phyloP scores from a whole-genome alignment of 2,113 vertebrate genomes.

The Nansenia antarctica region DNA sequence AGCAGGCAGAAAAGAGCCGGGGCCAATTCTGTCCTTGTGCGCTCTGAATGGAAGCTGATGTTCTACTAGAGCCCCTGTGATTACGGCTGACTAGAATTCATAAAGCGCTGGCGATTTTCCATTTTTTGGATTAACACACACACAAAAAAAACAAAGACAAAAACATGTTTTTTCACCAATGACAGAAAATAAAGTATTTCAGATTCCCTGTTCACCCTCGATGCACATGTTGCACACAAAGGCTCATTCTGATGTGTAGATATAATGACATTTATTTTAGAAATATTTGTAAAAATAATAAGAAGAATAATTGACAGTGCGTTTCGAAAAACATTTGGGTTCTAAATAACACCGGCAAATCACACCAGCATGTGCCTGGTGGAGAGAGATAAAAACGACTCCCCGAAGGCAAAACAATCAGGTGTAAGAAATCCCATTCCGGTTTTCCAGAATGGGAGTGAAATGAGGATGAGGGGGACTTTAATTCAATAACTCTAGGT shows the following conservation, averaged over 20 bases:
- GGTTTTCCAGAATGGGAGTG: conserved; percentile 23
- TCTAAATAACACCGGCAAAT: neutral
- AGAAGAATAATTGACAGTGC: neutral
- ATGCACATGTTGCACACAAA: neutral
- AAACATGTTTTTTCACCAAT: conserved; percentile 17
- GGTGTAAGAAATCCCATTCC: conserved; percentile 8
- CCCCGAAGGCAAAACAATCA: conserved; percentile 10
- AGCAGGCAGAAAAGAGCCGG: conserved; percentile 31
- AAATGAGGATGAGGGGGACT: conserved; percentile 23
- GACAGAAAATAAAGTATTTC: neutral
- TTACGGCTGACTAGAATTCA: conserved; percentile 36
- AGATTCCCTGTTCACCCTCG: neutral
- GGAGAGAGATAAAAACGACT: neutral
- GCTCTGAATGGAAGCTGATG: conserved; percentile 48
- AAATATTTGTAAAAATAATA: neutral
- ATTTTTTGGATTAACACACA: conserved; percentile 24
- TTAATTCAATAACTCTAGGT: conserved; percentile 35
- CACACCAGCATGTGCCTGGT: neutral
- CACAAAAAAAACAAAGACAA: conserved; percentile 20
- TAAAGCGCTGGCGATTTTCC: conserved; percentile 32
- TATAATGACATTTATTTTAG: neutral
- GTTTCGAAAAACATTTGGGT: neutral
- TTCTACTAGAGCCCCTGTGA: conserved; percentile 36
- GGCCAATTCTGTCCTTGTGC: conserved; percentile 23
- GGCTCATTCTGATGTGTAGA: neutral